Evolutionary conservation across 2,113 vertebrate genomes (phyloP).

Genomic region (Gavia stellata): DNA sequence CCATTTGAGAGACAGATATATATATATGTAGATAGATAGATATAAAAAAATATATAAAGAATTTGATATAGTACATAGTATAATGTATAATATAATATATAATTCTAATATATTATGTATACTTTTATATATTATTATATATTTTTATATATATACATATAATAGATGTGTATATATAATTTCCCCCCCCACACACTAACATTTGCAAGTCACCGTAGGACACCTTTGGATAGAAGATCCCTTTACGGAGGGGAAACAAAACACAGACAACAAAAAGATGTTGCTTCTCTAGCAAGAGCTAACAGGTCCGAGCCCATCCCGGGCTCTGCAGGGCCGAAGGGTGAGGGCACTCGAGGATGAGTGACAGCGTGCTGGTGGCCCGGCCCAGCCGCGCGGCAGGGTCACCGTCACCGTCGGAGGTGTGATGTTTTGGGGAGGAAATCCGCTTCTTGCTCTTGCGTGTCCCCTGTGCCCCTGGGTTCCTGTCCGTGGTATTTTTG

Average conservation of each 20-base stretch:
- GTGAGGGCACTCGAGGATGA: background rate
- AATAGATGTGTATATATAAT: too few relatives aligned
- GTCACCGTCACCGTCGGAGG: background rate
- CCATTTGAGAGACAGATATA: too few relatives aligned
- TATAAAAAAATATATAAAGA: too few relatives aligned
- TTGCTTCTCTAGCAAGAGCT: accelerated
- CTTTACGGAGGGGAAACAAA: background rate
- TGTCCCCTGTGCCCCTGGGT: constrained; percentile 27
- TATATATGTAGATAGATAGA: too few relatives aligned
- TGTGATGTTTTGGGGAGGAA: constrained; percentile 32
- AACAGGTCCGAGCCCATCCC: accelerated
- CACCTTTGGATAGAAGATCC: background rate
- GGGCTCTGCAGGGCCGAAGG: background rate
- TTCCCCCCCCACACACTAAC: accelerated
- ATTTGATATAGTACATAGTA: too few relatives aligned
- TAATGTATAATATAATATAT: too few relatives aligned
- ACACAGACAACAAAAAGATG: accelerated
- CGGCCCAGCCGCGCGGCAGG: accelerated
- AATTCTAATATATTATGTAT: too few relatives aligned
- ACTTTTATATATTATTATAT: too few relatives aligned
- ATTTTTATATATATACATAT: too few relatives aligned
- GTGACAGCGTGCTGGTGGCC: background rate
- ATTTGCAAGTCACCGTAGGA: background rate
- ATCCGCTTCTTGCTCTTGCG: constrained; percentile 22
- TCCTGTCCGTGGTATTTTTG: constrained; percentile 36